Evolutionary conservation across 1,140 invertebrate genomes (phyloP).

Genomic region (Artemia franciscana): DNA sequence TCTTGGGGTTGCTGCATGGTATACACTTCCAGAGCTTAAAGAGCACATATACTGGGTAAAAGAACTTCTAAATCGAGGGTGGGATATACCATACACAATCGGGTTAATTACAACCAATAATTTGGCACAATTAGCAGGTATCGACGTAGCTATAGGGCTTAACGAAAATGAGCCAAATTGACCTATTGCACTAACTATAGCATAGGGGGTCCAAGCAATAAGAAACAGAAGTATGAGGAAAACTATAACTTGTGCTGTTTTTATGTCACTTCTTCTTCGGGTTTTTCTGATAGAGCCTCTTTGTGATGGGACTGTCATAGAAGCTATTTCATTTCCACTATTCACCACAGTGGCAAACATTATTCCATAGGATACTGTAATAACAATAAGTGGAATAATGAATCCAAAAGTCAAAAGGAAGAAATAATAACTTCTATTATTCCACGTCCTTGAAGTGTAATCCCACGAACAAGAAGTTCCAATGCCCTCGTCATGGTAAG

Average conservation of each 20-base stretch:
- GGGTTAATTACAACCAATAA: slow-evolving; percentile 24
- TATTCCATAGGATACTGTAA: slow-evolving; percentile 25
- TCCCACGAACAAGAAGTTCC: slow-evolving; percentile 31
- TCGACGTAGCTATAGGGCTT: slow-evolving; percentile 19
- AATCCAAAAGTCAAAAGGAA: slow-evolving; percentile 27
- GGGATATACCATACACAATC: slow-evolving; percentile 23
- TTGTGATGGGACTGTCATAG: slow-evolving; percentile 10
- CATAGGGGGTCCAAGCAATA: slow-evolving; percentile 28
- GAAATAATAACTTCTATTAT: slow-evolving; percentile 24
- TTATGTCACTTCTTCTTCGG: slow-evolving; percentile 13
- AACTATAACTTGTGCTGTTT: slow-evolving; percentile 25
- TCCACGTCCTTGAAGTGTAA: slow-evolving; percentile 22
- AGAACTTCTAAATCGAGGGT: slow-evolving; percentile 20
- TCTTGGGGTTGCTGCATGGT: background rate
- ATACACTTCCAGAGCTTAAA: background rate
- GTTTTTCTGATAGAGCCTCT: slow-evolving; percentile 11
- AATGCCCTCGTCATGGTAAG: slow-evolving; percentile 27
- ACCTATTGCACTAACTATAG: slow-evolving; percentile 26
- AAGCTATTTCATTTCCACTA: slow-evolving; percentile 23
- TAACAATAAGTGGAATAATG: slow-evolving; percentile 23
- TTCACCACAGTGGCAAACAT: slow-evolving; percentile 19
- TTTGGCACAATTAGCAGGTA: slow-evolving; percentile 25
- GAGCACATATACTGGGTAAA: slow-evolving; percentile 13
- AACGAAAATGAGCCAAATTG: slow-evolving; percentile 21
- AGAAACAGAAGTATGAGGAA: slow-evolving; percentile 24